Base-by-base conservation (phyloP, 2,888 invertebrate genomes). In the Mythimna ferrago region DNA sequence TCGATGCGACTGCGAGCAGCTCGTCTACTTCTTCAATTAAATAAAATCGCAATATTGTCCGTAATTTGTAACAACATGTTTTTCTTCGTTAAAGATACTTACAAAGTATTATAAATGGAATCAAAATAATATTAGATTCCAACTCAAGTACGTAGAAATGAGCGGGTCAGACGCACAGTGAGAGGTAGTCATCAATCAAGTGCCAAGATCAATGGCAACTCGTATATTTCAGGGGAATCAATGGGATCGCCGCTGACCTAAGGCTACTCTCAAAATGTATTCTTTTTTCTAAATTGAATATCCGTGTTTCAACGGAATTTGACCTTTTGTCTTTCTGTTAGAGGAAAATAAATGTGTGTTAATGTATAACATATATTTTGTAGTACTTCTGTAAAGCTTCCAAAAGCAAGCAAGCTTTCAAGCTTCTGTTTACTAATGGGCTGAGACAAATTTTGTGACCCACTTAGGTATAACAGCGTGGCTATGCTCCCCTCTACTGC, bases 171-270 rank as follows among this genome's bases (percentile, higher is more conserved):
- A 44, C n/a, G 53, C 19, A 16, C 32, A 32, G 14, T 38, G 41
- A 58, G 56, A 64, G 58, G 66, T 51, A 51, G 35, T 38, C 73
- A 83, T 83, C 80, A 71, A 82, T 78, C 65, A 67, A 71, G 58
- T 62, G 80, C 54, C 83, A 53, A 62, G 61, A 73, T 68, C 64
- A 60, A 80, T 82, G 54, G 64, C 11, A 48, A 41, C 51, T 69
- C 82, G 60, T 63, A 82, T 82, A 65, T 78, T 64, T 81, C 66
- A 73, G 21, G 10, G 56, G 66, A 64, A 67, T 82, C 80, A 83
- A 83, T 79, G 80, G 70, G 54, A 56, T 70, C 69, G 58, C 5
- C 35, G 26, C 66, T 35, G 66, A 73, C 79, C 61, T 62, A 67
- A 9, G 70, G 73, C 41, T 69, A 58, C 41, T 64, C 77, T 44